These are phyloP conservation scores for Drosophila lacicola DNA, from an alignment of 2,888 invertebrate species.

Conservation along the genomic window DNA sequence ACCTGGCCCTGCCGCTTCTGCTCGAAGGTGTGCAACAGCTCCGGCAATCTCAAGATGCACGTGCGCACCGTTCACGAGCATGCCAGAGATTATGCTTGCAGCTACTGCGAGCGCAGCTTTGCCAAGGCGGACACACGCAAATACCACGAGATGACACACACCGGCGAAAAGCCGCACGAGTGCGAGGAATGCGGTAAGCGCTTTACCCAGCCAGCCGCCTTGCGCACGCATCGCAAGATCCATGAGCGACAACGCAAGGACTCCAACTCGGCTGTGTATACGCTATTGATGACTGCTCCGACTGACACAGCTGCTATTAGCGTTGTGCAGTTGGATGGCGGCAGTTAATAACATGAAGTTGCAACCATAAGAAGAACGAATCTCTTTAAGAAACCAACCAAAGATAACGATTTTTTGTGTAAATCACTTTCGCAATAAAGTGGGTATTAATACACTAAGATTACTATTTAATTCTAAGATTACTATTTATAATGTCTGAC, in stretches of 20 bases:
- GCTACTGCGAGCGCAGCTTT: constrained; percentile 77
- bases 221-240: constrained; percentile 78
- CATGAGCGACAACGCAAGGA: constrained; percentile 57
- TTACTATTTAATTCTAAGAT: no score
- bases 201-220: constrained; percentile 78
- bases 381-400: not conserved
- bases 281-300: constrained; percentile 5
- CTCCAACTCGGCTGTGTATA: not conserved
- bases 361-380: not conserved
- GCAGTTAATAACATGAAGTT: not conserved
- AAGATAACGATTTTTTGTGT: not conserved
- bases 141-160: constrained; percentile 84
- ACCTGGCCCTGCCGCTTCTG: constrained; percentile 80
- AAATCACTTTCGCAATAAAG: not conserved
- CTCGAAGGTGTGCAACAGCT: constrained; percentile 77
- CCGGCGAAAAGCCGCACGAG: constrained; percentile 81
- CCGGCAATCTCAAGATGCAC: constrained; percentile 79
- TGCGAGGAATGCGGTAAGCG: constrained; percentile 78
- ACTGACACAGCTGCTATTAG: not conserved
- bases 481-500: not conserved
- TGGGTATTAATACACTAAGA: no score
- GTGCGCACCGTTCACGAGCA: constrained; percentile 79
- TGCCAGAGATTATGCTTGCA: constrained; percentile 77
- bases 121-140: constrained; percentile 82
- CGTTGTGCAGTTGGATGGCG: not conserved